Conservation (phyloP, 2,888 invertebrate species). For the Protodeltote pygarga region DNA sequence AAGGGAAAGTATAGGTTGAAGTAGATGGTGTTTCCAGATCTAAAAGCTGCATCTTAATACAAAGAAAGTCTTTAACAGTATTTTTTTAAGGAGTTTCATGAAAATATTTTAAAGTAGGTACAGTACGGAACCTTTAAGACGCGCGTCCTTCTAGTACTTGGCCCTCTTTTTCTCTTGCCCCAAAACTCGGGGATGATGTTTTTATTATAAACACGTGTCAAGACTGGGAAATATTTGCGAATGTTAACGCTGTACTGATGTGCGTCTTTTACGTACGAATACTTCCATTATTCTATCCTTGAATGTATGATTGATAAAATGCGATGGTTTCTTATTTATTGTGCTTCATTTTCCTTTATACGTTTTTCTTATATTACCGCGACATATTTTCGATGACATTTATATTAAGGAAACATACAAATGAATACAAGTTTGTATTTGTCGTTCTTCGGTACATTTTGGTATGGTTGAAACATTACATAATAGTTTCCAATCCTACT, state of each 20-base stretch:
- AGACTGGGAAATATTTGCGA: conserved; percentile 75
- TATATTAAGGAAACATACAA: not conserved
- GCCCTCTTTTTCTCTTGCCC: conserved; percentile 33
- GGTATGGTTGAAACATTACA: no score
- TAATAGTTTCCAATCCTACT: no score
- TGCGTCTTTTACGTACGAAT: conserved; percentile 66
- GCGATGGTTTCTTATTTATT: conserved; percentile 31
- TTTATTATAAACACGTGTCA: conserved; percentile 83
- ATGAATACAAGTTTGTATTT: not conserved
- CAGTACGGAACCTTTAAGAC: no score
- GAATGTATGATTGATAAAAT: conserved; percentile 60
- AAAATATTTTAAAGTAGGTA: no score
- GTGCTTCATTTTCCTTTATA: conserved; percentile 23
- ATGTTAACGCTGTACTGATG: conserved; percentile 70
- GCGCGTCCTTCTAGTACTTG: no score
- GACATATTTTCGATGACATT: not conserved
- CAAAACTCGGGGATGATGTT: conserved; percentile 72
- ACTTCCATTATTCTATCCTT: conserved; percentile 59
- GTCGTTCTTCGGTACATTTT: not conserved
- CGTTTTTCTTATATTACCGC: conserved; percentile 9
- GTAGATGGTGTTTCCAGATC: no score
- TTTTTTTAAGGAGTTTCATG: no score
- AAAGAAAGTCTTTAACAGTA: no score
- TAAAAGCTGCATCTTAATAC: no score
- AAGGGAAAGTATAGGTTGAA: no score